Evolutionary conservation across 2,888 invertebrate species (phyloP).

Genomic region (Scaptomyza parva): DNA sequence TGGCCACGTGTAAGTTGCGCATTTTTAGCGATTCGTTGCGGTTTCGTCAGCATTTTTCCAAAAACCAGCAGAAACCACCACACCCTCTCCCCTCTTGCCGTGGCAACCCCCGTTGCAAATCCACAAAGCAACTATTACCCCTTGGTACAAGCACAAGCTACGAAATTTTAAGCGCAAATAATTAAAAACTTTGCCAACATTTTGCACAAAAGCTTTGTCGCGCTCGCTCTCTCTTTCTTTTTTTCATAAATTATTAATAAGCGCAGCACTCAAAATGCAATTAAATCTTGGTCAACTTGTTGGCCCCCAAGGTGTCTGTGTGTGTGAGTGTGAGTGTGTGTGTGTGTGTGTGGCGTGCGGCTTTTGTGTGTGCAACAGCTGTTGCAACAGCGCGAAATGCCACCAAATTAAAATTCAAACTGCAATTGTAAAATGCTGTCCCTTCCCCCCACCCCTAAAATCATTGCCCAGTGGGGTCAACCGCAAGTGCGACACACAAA

Average conservation of each 20-base stretch:
- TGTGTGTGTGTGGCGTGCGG: constrained; percentile 22
- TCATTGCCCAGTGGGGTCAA: constrained; percentile 17
- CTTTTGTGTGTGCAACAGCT: constrained; percentile 57
- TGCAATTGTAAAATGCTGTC: constrained; percentile 42
- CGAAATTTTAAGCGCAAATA: constrained; percentile 63
- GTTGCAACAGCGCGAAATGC: constrained; percentile 54
- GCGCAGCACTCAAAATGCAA: constrained; percentile 76
- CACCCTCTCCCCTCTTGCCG: background rate
- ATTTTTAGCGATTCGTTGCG: constrained; percentile 71
- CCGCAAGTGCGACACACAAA: constrained; percentile 41
- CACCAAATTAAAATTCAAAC: constrained; percentile 74
- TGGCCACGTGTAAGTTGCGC: constrained; percentile 64
- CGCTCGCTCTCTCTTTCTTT: constrained; percentile 23
- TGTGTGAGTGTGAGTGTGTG: constrained; percentile 16
- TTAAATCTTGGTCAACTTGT: constrained; percentile 79
- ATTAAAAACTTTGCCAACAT: constrained; percentile 72
- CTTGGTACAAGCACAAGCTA: constrained; percentile 3
- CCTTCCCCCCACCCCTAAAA: background rate
- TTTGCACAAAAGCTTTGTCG: constrained; percentile 38
- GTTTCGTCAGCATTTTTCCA: constrained; percentile 51
- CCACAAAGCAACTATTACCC: constrained; percentile 1
- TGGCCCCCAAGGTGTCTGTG: constrained; percentile 43
- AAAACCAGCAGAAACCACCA: constrained; percentile 34
- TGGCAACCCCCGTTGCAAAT: background rate
- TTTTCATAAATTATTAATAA: constrained; percentile 74